A percentile compares a stretch with the other conserved stretches of the same genome.
These are phyloP conservation scores for Astyanax mexicanus DNA, from an alignment of 2,797 vertebrate genomes.

Conservation along the genomic window DNA sequence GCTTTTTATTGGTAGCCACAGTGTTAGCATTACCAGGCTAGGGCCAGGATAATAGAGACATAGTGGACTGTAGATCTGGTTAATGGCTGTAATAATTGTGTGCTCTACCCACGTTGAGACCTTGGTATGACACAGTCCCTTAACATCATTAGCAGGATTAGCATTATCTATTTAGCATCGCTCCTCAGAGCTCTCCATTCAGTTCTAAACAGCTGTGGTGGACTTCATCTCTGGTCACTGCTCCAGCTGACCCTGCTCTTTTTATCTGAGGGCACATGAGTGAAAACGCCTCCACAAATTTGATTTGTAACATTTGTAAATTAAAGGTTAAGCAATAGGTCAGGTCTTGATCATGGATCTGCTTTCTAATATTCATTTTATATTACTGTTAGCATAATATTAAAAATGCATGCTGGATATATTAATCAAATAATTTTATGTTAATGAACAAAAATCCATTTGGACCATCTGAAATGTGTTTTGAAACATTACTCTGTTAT, in stretches of 20 bases:
- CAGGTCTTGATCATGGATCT: background rate
- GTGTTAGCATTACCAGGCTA: constrained; percentile 20
- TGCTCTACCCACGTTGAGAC: constrained; percentile 31
- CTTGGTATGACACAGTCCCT: constrained; percentile 49
- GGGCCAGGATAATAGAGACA: constrained; percentile 9
- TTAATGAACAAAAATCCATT: too few species aligned
- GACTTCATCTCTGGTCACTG: background rate
- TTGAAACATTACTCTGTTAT: too few species aligned
- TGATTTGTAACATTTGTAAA: background rate
- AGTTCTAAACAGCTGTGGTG: constrained; percentile 13
- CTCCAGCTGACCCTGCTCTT: background rate
- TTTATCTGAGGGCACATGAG: background rate
- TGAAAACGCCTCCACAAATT: too few species aligned
- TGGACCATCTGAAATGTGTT: too few species aligned
- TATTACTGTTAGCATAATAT: background rate
- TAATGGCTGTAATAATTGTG: constrained; percentile 73
- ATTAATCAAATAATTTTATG: too few species aligned
- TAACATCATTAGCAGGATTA: constrained; percentile 57
- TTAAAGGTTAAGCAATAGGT: background rate
- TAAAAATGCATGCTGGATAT: background rate
- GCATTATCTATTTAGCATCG: constrained; percentile 7
- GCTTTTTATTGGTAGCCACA: background rate
- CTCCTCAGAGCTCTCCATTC: background rate
- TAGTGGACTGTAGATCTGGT: constrained; percentile 33
- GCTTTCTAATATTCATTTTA: background rate